Conservation (phyloP, 2,797 vertebrate species). For the Coccyzus lansbergi region DNA sequence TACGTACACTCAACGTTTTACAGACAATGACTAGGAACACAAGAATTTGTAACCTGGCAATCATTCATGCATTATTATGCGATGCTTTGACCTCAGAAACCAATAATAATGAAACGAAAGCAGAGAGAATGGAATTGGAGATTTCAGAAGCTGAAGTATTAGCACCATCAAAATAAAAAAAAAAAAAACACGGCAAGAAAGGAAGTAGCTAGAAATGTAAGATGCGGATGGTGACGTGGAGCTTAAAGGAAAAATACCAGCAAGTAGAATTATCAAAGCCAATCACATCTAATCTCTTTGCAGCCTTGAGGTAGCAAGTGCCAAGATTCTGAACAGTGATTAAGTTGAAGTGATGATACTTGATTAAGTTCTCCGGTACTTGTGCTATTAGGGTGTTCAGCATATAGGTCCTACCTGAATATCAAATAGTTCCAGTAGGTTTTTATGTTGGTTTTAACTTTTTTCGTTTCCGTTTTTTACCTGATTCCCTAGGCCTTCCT, state of each 20-base stretch:
- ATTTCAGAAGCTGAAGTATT: conserved; percentile 62
- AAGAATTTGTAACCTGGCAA: neutral
- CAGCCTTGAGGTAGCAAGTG: conserved; percentile 70
- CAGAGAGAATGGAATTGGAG: conserved; percentile 49
- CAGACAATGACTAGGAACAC: neutral
- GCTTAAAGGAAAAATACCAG: conserved; percentile 70
- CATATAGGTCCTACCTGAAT: conserved; percentile 91
- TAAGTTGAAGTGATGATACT: conserved; percentile 68
- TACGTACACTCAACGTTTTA: neutral
- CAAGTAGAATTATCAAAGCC: conserved; percentile 73
- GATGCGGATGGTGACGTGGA: conserved; percentile 72
- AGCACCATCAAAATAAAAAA: conserved; percentile 29
- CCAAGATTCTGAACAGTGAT: conserved; percentile 78
- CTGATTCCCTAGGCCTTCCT: conserved; percentile 94
- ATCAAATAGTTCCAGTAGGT: conserved; percentile 83
- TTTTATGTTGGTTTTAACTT: conserved; percentile 91
- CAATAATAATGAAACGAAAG: conserved; percentile 65
- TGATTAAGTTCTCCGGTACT: conserved; percentile 74
- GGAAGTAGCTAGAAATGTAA: conserved; percentile 40
- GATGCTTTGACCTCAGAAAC: conserved; percentile 59
- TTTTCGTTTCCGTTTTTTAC: conserved; percentile 97
- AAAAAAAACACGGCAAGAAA: conserved; percentile 7
- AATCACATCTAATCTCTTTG: conserved; percentile 77
- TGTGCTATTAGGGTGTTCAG: conserved; percentile 70
- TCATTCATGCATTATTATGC: conserved; percentile 48